Percentiles rank a stretch among this genome's conserved stretches.
These are phyloP conservation scores for Stenoptilia bipunctidactyla DNA, from an alignment of 2,888 invertebrate species.

Conservation along the genomic window DNA sequence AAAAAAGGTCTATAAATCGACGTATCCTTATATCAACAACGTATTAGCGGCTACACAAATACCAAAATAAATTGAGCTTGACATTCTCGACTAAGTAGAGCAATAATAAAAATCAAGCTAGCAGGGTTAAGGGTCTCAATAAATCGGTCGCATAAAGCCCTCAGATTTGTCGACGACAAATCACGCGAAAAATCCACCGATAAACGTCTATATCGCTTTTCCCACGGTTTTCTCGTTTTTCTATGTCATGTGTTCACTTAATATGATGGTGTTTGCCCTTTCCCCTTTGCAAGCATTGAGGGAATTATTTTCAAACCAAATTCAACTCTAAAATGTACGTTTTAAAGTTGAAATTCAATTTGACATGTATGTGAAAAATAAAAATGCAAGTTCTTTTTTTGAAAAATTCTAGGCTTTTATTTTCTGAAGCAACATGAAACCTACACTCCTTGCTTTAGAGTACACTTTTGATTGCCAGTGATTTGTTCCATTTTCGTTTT, in stretches of 20 bases:
- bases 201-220: constrained; percentile 71
- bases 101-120: background rate
- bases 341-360: constrained; percentile 8
- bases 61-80: constrained; percentile 23
- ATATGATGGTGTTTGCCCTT: constrained; percentile 67
- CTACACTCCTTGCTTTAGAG: constrained; percentile 14
- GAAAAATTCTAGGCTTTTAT: constrained; percentile 12
- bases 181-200: constrained; percentile 68
- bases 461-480: constrained; percentile 16
- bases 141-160: constrained; percentile 41
- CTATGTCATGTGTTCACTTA: constrained; percentile 71
- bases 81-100: constrained; percentile 14
- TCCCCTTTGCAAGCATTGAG: constrained; percentile 28
- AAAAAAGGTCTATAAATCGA: constrained; percentile 61
- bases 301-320: background rate
- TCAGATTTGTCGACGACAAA: constrained; percentile 64
- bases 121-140: constrained; percentile 22
- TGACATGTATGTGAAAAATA: constrained; percentile 19
- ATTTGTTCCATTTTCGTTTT: constrained; percentile 23
- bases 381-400: constrained; percentile 48
- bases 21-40: constrained; percentile 59
- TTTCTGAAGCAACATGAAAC: background rate
- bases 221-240: constrained; percentile 68
- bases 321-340: background rate
- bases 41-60: constrained; percentile 47